These are phyloP conservation scores for Monochamus alternatus DNA, from an alignment of 2,888 invertebrate genomes.

Conservation along the genomic window DNA sequence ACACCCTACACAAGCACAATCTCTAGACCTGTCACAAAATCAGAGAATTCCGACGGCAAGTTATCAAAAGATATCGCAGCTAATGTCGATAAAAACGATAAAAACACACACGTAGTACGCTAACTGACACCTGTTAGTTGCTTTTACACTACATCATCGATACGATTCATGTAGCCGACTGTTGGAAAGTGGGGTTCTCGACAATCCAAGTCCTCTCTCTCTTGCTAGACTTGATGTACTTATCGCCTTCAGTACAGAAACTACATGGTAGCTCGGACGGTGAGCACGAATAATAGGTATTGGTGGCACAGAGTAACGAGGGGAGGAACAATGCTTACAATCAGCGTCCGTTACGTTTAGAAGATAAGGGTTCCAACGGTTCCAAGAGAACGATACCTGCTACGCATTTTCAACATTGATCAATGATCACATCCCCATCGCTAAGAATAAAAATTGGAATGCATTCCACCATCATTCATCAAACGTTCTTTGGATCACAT, in stretches of 20 bases:
- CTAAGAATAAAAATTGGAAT: too few species aligned
- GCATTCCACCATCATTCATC: too few species aligned
- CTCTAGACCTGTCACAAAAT: constrained; percentile 29
- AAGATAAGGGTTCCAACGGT: not conserved
- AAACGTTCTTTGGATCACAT: too few species aligned
- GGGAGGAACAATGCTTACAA: constrained; percentile 4
- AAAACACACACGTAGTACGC: constrained; percentile 38
- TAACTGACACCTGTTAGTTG: constrained; percentile 54
- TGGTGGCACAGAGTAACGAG: constrained; percentile 3
- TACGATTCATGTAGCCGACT: constrained; percentile 54
- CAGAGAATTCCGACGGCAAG: constrained; percentile 22
- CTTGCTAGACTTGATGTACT: constrained; percentile 38
- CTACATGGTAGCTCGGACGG: constrained; percentile 29
- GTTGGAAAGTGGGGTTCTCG: constrained; percentile 55
- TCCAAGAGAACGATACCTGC: not conserved
- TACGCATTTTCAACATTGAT: too few species aligned
- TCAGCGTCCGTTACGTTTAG: not conserved
- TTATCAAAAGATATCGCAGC: constrained; percentile 39
- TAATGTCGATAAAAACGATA: constrained; percentile 40
- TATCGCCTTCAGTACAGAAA: constrained; percentile 35
- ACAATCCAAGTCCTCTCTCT: constrained; percentile 44
- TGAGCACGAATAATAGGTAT: constrained; percentile 21
- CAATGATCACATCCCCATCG: too few species aligned
- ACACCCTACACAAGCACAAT: constrained; percentile 34
- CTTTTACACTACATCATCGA: constrained; percentile 52